Evolutionary conservation across 2,113 vertebrate genomes (phyloP).

Genomic region (Pseudolaguvia tuberculata): DNA sequence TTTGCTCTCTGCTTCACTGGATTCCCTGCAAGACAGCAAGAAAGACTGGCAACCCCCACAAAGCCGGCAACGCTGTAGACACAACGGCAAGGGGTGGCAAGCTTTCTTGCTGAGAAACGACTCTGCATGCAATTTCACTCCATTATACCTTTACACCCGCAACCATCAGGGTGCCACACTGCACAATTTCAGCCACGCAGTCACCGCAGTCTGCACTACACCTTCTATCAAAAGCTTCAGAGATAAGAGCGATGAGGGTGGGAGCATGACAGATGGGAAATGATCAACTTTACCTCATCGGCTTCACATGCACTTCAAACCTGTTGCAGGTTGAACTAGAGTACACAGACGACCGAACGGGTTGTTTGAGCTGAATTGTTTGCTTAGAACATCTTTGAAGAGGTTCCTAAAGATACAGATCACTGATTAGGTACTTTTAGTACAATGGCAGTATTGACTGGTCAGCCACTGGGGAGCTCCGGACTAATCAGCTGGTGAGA

Average conservation of each 20-base stretch:
- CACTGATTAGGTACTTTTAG: constrained; percentile 31
- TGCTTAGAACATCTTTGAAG: constrained; percentile 17
- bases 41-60: constrained; percentile 30
- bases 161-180: constrained; percentile 53
- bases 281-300: constrained; percentile 24
- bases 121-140: constrained; percentile 56
- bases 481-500: constrained; percentile 29
- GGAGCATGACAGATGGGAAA: constrained; percentile 22
- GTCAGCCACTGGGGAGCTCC: constrained; percentile 15
- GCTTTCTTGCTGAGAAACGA: constrained; percentile 57
- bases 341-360: constrained; percentile 21
- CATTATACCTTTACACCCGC: constrained; percentile 56
- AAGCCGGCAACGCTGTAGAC: constrained; percentile 39
- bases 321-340: constrained; percentile 22
- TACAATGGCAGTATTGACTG: constrained; percentile 27
- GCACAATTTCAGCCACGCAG: constrained; percentile 50
- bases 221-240: constrained; percentile 38
- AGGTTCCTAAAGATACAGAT: constrained; percentile 20
- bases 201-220: constrained; percentile 42
- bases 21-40: constrained; percentile 17
- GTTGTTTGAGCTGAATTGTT: constrained; percentile 7
- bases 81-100: constrained; percentile 51
- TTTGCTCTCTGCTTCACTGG: constrained; percentile 9
- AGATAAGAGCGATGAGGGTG: constrained; percentile 34
- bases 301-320: constrained; percentile 18